Evolutionary conservation across 2,113 vertebrate genomes (phyloP), one percentile per base, ranked within the genome.

Genomic region (Oreotragus oreotragus): DNA sequence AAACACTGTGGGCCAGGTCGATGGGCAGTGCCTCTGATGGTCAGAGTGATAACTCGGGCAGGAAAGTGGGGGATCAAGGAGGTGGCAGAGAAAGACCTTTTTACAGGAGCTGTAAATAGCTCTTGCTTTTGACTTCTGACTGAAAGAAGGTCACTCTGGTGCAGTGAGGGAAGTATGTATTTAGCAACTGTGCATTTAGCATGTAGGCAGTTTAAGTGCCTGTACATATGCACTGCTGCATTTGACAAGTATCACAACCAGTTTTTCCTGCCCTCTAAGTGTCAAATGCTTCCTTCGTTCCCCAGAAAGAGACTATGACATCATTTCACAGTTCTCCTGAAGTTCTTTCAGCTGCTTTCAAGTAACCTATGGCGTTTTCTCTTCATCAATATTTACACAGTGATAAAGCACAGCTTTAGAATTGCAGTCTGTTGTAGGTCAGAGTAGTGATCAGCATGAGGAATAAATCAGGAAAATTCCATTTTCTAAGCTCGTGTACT

Each of bases 1-100:
- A 0, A 9, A 1, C 2, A 3, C 0, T 28, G n/a, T 0, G 36
- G 58, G 51, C 10, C n/a, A 39, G 11, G 28, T 21, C 1, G 1
- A 39, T 0, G 11, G 27, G 45, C 12, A 11, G 45, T 4, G 11
- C 13, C 27, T 36, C 49, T 47, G 77, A 58, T 2, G 27, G 43
- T n/a, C 77, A 49, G 49, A n/a, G n/a, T n/a, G 51, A n/a, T 45
- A 87, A 64, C 8, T 30, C 16, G 19, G 5, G 30, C 19, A 33
- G 8, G 17, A 23, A 11, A 27, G 3, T 13, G 4, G 12, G 21
- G 9, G 17, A 13, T 12, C 45, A 47, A 30, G 15, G 23, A 27
- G 7, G 19, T 1, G 11, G 7, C 6, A 3, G 5, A 21, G 39
- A 39, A 39, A 70, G 33, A 13, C 3, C 33, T 70, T 91, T 83